Evolutionary conservation across 1,140 invertebrate genomes (phyloP).

Genomic region (Gryllus bimaculatus): DNA sequence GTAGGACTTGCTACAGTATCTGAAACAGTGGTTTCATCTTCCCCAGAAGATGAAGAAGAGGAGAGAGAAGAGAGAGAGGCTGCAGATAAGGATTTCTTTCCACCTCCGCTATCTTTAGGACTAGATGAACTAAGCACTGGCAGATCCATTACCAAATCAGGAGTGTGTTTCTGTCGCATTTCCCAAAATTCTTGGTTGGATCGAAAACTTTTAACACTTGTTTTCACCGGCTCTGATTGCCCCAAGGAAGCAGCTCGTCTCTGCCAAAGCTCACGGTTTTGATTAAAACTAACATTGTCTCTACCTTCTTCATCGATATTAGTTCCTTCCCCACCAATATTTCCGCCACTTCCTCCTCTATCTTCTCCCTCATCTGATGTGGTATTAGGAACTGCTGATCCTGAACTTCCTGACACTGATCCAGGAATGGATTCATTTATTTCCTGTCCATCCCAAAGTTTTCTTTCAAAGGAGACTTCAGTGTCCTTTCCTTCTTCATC

Average conservation of each 20-base stretch:
- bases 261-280: slow-evolving; percentile 52
- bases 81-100: slow-evolving; percentile 35
- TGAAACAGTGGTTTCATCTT: slow-evolving; percentile 24
- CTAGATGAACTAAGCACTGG: slow-evolving; percentile 43
- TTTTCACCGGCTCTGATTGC: slow-evolving; percentile 31
- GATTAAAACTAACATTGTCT: slow-evolving; percentile 29
- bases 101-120: slow-evolving; percentile 35
- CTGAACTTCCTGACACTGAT: not conserved
- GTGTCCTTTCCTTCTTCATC: not conserved
- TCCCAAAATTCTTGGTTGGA: slow-evolving; percentile 40
- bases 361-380: slow-evolving; percentile 14
- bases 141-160: slow-evolving; percentile 82
- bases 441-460: slow-evolving; percentile 14
- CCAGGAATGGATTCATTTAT: not conserved
- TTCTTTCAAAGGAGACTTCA: not conserved
- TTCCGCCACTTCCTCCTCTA: slow-evolving; percentile 34
- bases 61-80: slow-evolving; percentile 18
- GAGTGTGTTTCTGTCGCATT: slow-evolving; percentile 57
- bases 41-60: slow-evolving; percentile 23
- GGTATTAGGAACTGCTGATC: not conserved
- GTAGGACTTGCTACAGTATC: slow-evolving; percentile 27
- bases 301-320: slow-evolving; percentile 21
- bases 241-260: slow-evolving; percentile 45
- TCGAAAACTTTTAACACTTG: slow-evolving; percentile 19
- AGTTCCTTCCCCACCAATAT: slow-evolving; percentile 25